Base-by-base conservation (phyloP, 2,113 vertebrate genomes). In the Hiodon alosoides region DNA sequence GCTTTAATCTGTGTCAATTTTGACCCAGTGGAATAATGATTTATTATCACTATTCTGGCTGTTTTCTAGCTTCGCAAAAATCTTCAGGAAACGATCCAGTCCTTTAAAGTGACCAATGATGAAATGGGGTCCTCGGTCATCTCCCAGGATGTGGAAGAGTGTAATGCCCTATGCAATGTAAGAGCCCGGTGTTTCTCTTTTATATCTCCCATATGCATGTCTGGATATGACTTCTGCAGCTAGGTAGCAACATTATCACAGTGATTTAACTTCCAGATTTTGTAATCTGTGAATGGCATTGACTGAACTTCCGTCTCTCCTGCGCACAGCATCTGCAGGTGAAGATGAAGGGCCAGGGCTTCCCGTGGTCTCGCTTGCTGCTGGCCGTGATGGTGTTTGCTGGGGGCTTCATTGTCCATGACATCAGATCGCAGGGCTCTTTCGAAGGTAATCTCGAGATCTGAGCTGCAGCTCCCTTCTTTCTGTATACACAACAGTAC, bases 61-160 rank as follows among this genome's bases (percentile, higher is more conserved):
- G 52, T 1, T 77, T 5, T 78, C 69, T 5, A 98, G 96, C 84
- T 93, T n/a, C 87, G 82, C 3, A 94, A 90, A 75, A 92, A 91
- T 3, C 90, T 98, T 58, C 93, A 92, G 84, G 95, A 98, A 81
- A 98, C 93, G 0, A 88, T 96, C 72, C 92, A 90, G 81, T 96
- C 95, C 0, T 97, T 99, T 87, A 87, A 80, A 79, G 92, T 96
- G 48, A 95, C 94, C 1, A 98, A 97, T 0, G 94, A 96, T n/a
- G 95, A 97, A 80, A 93, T 98, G 80, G 87, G 74, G 0, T 81
- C 81, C 3, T n/a, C 74, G 0, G 48, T 52, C 0, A 72, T 82
- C n/a, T 82, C 79, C 59, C 83, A 80, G 74, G 91, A 94, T 0
- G 81, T 94, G 1, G 69, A 83, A 0, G 79, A 91, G 62, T 98